Base-by-base conservation (phyloP, 2,797 vertebrate species). In the Eleutherodactylus coqui region DNA sequence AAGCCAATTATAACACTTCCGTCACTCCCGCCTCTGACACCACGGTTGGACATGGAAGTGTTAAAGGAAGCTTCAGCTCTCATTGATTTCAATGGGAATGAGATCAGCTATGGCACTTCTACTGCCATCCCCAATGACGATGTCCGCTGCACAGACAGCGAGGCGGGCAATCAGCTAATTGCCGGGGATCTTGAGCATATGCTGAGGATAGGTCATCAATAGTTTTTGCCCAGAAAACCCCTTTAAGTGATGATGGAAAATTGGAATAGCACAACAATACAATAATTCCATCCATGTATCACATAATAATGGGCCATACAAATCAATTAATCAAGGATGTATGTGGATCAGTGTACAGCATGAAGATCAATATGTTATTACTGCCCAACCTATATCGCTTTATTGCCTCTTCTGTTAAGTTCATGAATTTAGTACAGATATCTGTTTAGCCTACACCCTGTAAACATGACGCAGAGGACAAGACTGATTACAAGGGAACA, bases 401-500 rank as follows among this genome's bases (percentile, higher is more conserved):
- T 27, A 45, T 73, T 27, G 19, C 69, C 41, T 69, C 34, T 64
- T 38, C 7, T 3, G 64, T 69, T 21, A 69, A 6, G 17, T 36
- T 69, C 9, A 27, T 27, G 16, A n/a, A 45, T 45, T 73, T 73
- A 43, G 9, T 27, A 27, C 24, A 78, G 36, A 14, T 58, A 55
- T 55, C 5, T 78, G 76, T 58, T 78, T 58, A 78, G 10, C 76
- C 36, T 32, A 41, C 51, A 32, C 2, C 24, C 5, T 41, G 49
- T 72, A n/a, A 72, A 27, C 29, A 27, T 55, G 47, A 72, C 67
- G 58, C 34, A 53, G 49, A 36, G 13, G 32, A 80, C 60, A 43
- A 58, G 24, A 29, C 47, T 58, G 73, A 43, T 76, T 75, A 36
- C 38, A 70, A 78, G 77, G 29, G 73, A 86, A 49, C 38, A 38